Evolutionary conservation across 1,140 invertebrate genomes (phyloP), one percentile per base, ranked within the genome.

Genomic region (Hyles vespertilio): DNA sequence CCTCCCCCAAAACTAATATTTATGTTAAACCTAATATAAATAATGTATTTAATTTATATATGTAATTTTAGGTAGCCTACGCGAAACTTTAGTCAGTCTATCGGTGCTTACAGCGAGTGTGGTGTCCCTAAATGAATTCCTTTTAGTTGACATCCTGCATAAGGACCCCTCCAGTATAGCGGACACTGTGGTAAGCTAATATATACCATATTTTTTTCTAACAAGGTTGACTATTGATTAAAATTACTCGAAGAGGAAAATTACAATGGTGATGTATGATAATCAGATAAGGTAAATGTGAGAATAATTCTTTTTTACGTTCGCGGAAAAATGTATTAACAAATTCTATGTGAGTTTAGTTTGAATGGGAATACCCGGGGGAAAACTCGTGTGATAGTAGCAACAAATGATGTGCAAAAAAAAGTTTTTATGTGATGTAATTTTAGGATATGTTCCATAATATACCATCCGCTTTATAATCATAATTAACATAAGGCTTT

Each of bases 81-180:
- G 96, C n/a, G 91, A 93, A 32, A 94, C 93, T 0, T 79, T 97
- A 0, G 87, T 87, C 53, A 87, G 69, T 58, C 59, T 89, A 10
- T 83, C 84, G 6, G 81, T 89, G 47, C 57, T 81, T 11, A 81
- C 81, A 44, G 85, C 85, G 0, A 79, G 70, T 52, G 85, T 89
- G 32, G 72, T 79, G 32, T 84, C 85, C 5, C 61, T 89, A 9
- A 89, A 89, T 56, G 84, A 88, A 58, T 87, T 88, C 58, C 63
- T 88, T 4, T 62, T 88, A 2, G 85, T 88, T 1, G 85, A 88
- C 62, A 78, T 88, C 6, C 52, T 88, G 32, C 85, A 88, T 44
- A 88, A 83, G 51, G 85, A 88, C 45, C 81, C 82, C 5, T 81
- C 81, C 12, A 89, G 83, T 72, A 66, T 90, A 48, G 86, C 86